These are phyloP conservation scores for Conchocele bisecta DNA, from an alignment of 2,888 invertebrate species.

Conservation along the genomic window DNA sequence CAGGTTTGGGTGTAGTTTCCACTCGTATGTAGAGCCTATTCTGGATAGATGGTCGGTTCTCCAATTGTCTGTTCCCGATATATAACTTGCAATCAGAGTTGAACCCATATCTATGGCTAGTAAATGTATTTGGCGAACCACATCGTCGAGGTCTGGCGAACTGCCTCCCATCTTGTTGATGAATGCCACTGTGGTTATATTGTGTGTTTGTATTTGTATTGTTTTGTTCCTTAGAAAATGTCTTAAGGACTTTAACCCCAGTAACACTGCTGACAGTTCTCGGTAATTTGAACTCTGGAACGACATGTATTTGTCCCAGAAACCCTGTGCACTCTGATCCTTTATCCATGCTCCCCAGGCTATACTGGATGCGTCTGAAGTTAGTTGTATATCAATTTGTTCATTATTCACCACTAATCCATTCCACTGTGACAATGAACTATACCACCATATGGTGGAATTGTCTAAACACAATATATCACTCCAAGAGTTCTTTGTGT, in stretches of 20 bases:
- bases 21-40: constrained; percentile 1
- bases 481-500: constrained; percentile 6
- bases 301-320: constrained; percentile 12
- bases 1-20: constrained; percentile 3
- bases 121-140: not conserved
- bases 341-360: constrained; percentile 14
- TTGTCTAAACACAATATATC: constrained; percentile 1
- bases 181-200: not conserved
- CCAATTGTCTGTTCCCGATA: not conserved
- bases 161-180: not conserved
- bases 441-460: constrained; percentile 14
- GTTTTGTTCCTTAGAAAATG: not conserved
- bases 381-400: constrained; percentile 10
- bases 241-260: not conserved
- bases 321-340: constrained; percentile 1
- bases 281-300: constrained; percentile 23
- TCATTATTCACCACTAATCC: not conserved
- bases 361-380: constrained; percentile 7
- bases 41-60: not conserved
- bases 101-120: not conserved
- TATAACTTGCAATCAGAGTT: not conserved
- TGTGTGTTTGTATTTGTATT: not conserved
- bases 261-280: constrained; percentile 18
- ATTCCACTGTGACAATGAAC: constrained; percentile 8
- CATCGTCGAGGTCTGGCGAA: not conserved